phyloP scores from a whole-genome alignment of 2,113 vertebrate species.

The Toxotes jaculatrix region DNA sequence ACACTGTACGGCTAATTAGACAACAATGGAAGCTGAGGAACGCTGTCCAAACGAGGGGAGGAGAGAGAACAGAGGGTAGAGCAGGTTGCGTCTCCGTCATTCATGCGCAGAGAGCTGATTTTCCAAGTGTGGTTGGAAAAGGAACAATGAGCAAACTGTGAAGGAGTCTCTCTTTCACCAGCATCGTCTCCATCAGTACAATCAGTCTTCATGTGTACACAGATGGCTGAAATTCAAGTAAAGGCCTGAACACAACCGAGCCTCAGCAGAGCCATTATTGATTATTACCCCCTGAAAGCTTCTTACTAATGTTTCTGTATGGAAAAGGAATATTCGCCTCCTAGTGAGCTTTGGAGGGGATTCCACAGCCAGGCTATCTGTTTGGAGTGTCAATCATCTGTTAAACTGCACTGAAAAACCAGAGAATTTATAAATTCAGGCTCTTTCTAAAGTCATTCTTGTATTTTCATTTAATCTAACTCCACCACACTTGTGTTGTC shows the following conservation, averaged over 20 bases:
- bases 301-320: background rate
- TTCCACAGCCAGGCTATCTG: too few relatives aligned
- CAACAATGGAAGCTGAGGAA: conserved; percentile 56
- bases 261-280: too few relatives aligned
- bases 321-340: background rate
- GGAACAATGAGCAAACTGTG: conserved; percentile 60
- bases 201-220: conserved; percentile 5
- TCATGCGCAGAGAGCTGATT: conserved; percentile 11
- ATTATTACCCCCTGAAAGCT: background rate
- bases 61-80: conserved; percentile 41
- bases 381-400: too few relatives aligned
- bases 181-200: background rate
- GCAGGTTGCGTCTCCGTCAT: conserved; percentile 40
- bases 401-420: too few relatives aligned
- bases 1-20: conserved; percentile 67
- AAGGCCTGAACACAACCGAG: background rate
- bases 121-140: conserved; percentile 9
- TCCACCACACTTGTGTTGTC: too few relatives aligned
- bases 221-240: background rate
- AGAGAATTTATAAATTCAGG: background rate
- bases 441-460: too few relatives aligned
- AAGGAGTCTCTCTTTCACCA: background rate
- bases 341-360: too few relatives aligned
- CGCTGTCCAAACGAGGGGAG: conserved; percentile 13
- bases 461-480: too few relatives aligned